phyloP scores from a whole-genome alignment of 2,113 vertebrate genomes.

The Jacana jacana region DNA sequence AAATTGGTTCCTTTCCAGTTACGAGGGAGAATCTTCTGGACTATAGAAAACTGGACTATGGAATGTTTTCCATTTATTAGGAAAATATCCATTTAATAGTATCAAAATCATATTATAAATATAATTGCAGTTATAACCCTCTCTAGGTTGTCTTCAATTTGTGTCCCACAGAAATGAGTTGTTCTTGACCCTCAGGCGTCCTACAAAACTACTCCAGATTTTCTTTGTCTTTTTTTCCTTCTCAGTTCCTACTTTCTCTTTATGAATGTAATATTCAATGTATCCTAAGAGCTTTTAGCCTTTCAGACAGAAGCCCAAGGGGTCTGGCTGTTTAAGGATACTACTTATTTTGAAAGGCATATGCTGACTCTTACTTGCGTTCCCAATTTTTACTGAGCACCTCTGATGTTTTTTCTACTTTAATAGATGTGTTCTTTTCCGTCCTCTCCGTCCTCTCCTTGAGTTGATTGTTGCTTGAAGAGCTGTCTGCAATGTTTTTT shows the following conservation, averaged over 20 bases:
- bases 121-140: background rate
- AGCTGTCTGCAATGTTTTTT: background rate
- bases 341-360: background rate
- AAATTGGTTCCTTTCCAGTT: background rate
- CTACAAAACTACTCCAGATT: background rate
- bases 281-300: background rate
- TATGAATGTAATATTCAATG: background rate
- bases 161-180: background rate
- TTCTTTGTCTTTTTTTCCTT: background rate
- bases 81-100: background rate
- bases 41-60: background rate
- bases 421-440: background rate
- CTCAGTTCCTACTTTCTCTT: background rate
- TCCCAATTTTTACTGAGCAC: background rate
- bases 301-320: background rate
- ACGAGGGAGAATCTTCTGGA: background rate
- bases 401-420: background rate
- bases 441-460: too few species aligned
- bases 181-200: background rate
- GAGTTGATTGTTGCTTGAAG: background rate
- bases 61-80: background rate
- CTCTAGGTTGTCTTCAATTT: background rate
- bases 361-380: background rate
- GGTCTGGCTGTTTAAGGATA: background rate
- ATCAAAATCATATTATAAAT: background rate